A percentile compares a stretch with the other conserved stretches of the same genome.
Conservation (phyloP, 2,888 invertebrate species). For the Urechis unicinctus region DNA sequence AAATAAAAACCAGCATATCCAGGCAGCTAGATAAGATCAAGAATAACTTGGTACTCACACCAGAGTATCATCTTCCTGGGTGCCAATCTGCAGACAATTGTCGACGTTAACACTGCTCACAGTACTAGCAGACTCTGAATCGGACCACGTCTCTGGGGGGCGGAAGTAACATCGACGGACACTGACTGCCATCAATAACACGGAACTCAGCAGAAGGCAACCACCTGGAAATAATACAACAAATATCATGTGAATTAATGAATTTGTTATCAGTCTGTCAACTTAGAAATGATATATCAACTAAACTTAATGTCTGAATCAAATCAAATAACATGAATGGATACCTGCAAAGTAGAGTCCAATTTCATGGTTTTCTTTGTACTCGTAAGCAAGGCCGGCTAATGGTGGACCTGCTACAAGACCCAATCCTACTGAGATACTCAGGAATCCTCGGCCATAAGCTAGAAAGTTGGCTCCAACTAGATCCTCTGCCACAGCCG, state of each 20-base stretch:
- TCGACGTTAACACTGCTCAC: no score
- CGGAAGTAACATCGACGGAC: conserved; percentile 10
- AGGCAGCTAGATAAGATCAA: no score
- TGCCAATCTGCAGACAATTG: no score
- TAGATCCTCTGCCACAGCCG: conserved; percentile 24
- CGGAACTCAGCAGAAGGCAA: conserved; percentile 10
- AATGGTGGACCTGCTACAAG: conserved; percentile 36
- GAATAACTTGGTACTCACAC: no score
- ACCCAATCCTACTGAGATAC: conserved; percentile 41
- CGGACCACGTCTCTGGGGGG: conserved; percentile 7
- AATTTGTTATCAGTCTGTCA: no score
- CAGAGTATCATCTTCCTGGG: no score
- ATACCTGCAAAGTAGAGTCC: conserved; percentile 13
- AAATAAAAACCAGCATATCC: no score
- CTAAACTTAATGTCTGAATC: no score
- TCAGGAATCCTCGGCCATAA: conserved; percentile 40
- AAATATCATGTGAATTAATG: not conserved
- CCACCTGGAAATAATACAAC: conserved; percentile 8
- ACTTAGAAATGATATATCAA: no score
- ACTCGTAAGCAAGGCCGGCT: conserved; percentile 25
- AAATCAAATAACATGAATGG: not conserved
- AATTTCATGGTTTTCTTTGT: conserved; percentile 3
- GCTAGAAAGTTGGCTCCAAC: conserved; percentile 29
- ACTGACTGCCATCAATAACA: conserved; percentile 5
- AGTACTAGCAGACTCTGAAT: conserved; percentile 8